Evolutionary conservation across 1,140 invertebrate genomes (phyloP), one percentile per base, ranked within the genome.

Genomic region (Neodiprion lecontei): DNA sequence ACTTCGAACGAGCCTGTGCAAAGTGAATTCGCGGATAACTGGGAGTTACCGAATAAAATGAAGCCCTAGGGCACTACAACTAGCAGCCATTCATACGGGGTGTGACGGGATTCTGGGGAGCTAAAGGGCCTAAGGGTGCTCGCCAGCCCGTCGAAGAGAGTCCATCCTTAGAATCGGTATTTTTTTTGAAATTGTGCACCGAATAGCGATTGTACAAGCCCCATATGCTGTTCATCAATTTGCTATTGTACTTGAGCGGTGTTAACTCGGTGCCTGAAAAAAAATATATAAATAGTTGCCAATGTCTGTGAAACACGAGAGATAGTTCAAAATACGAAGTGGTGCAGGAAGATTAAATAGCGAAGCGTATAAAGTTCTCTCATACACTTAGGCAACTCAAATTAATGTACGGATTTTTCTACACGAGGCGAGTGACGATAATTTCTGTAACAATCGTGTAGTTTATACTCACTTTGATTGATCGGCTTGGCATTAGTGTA

Each of bases 171-270:
- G 88, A 90, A 80, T 94, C 93, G 78, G 92, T 93, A 80, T 93
- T 92, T 82, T 94, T 94, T 87, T 95, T 95, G 76, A 96, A 93
- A 84, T 96, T 96, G 81, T 96, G 94, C 2, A 94, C 93, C 1
- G 95, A 95, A 82, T 95, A 95, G 67, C 93, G 91, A 84, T 96
- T 96, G 89, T 96, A 96, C 70, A 94, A 86, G 10, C 95, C 95
- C 95, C 95, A 96, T 84, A 96, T 96, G 82, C 94, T 95, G 84
- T 96, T 96, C 95, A 96, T 96, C 79, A 96, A 81, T 83, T 96
- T 96, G 84, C 93, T 93, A 86, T 93, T 96, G 85, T 96, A 96
- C 79, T 95, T 94, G 50, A 92, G 83, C 1, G 94, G 94, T 7
- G 90, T 88, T 61, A 89, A 83, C 76, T 91, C 90, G 69, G 84